phyloP scores from a whole-genome alignment of 2,113 vertebrate species.

The Cacatua alba region DNA sequence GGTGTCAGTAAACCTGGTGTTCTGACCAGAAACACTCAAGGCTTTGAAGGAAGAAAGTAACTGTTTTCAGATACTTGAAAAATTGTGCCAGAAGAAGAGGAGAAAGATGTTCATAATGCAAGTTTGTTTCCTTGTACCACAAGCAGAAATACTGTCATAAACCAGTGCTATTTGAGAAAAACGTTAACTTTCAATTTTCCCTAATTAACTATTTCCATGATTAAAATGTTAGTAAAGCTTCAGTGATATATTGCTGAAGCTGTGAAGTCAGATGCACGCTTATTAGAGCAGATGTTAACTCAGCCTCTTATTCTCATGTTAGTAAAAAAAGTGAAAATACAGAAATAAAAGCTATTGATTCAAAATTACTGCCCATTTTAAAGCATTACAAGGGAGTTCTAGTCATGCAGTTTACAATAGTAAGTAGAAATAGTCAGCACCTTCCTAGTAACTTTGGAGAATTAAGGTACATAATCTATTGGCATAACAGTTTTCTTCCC shows the following conservation, averaged over 20 bases:
- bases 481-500: neutral
- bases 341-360: neutral
- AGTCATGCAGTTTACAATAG: neutral
- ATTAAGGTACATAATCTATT: neutral
- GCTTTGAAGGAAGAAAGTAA: neutral
- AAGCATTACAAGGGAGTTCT: neutral
- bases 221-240: neutral
- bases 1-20: neutral
- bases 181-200: neutral
- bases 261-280: neutral
- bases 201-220: neutral
- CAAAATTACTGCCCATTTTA: neutral
- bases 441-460: neutral
- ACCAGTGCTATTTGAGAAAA: neutral
- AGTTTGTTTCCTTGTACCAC: neutral
- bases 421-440: neutral
- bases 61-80: neutral
- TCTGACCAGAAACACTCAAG: neutral
- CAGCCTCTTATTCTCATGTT: neutral
- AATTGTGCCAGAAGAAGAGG: neutral
- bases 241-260: neutral
- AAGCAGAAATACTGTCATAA: neutral
- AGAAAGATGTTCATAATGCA: neutral
- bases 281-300: neutral
- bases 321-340: neutral